A percentile compares a stretch with the other conserved stretches of the same genome.
These are phyloP conservation scores for Cladorhizidae sp. DNA, from an alignment of 37 sponge, comb jelly and placozoan species.

Conservation along the genomic window DNA sequence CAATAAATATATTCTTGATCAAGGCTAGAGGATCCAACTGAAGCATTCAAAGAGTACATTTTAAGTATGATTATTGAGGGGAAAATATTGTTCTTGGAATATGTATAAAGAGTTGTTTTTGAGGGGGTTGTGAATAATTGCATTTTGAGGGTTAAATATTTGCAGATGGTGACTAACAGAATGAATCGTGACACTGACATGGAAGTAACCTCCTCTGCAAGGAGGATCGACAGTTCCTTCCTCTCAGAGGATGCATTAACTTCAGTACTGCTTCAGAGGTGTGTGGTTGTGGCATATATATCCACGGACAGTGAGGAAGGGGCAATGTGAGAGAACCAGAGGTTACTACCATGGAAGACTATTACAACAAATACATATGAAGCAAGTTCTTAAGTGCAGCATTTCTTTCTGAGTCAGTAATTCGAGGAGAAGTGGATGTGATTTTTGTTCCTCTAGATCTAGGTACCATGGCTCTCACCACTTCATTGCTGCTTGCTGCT, in stretches of 20 bases:
- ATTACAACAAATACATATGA: not conserved
- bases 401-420: not conserved
- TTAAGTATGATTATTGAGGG: too few relatives aligned
- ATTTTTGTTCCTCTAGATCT: not conserved
- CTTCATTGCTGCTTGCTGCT: not conserved
- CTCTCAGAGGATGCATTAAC: slow-evolving; percentile 2
- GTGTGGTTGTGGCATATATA: not conserved
- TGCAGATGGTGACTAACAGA: too few relatives aligned
- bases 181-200: too few relatives aligned
- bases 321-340: not conserved
- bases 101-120: too few relatives aligned
- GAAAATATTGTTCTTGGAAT: too few relatives aligned
- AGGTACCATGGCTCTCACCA: not conserved
- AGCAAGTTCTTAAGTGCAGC: slow-evolving; percentile 17
- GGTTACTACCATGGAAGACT: not conserved
- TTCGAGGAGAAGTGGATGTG: not conserved
- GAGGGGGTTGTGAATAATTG: too few relatives aligned
- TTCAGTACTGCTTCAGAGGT: slow-evolving; percentile 26
- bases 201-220: not conserved
- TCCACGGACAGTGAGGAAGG: too few relatives aligned
- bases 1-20: too few relatives aligned
- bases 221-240: not conserved
- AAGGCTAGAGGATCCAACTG: too few relatives aligned
- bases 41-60: too few relatives aligned
- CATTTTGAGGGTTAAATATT: too few relatives aligned